A percentile compares a stretch with the other conserved stretches of the same genome.
These are phyloP conservation scores for Caenorhabditis sp. DNA, from an alignment of 2,888 invertebrate species.

Conservation along the genomic window DNA sequence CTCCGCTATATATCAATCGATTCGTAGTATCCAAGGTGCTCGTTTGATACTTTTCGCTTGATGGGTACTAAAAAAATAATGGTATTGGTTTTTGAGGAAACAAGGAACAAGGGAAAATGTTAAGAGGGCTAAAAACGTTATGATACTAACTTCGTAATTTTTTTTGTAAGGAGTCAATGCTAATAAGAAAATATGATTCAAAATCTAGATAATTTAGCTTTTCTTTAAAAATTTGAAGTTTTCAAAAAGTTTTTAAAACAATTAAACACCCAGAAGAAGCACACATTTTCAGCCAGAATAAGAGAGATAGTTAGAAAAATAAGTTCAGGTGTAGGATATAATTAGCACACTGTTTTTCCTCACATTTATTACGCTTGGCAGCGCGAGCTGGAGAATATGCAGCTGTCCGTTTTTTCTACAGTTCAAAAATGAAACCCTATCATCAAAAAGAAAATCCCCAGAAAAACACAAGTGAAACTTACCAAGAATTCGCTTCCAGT, in stretches of 20 bases:
- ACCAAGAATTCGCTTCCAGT: conserved; percentile 54
- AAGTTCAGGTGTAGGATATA: neutral
- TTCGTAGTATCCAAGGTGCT: conserved; percentile 43
- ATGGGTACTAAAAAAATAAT: conserved; percentile 44
- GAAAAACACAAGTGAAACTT: conserved; percentile 10
- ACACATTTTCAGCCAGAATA: conserved; percentile 8
- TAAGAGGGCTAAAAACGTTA: neutral
- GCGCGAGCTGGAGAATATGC: conserved; percentile 26
- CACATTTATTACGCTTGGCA: conserved; percentile 9
- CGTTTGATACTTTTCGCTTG: conserved; percentile 47
- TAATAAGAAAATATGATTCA: too few species aligned
- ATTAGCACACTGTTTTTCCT: neutral
- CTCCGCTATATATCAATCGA: conserved; percentile 32
- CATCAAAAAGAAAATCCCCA: neutral
- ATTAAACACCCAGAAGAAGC: neutral
- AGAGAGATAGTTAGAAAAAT: conserved; percentile 1
- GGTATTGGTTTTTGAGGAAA: neutral
- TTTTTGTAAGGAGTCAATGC: too few species aligned
- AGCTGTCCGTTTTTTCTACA: conserved; percentile 38
- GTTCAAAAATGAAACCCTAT: conserved; percentile 1
- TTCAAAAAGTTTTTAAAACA: too few species aligned
- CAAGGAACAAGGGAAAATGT: neutral
- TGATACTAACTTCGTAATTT: neutral
- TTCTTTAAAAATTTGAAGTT: too few species aligned
- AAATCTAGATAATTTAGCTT: too few species aligned